Evolutionary conservation across 2,797 vertebrate species (phyloP).

Genomic region (Falco biarmicus): DNA sequence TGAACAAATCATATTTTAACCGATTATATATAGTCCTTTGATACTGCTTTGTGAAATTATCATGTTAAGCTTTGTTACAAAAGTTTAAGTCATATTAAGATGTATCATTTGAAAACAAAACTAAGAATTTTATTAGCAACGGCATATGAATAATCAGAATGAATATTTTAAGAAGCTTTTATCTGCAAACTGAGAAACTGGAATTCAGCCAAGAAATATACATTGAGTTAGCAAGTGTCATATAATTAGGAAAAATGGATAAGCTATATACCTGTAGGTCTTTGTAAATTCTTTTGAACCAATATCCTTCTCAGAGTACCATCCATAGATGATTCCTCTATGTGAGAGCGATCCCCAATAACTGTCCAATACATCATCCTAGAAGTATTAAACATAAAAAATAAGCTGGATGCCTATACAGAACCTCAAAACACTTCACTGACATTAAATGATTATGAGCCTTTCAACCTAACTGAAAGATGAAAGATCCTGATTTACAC

Average conservation of each 20-base stretch:
- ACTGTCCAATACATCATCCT: conserved; percentile 99
- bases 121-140: not conserved
- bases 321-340: conserved; percentile 97
- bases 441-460: not conserved
- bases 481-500: not conserved
- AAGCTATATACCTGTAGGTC: conserved; percentile 88
- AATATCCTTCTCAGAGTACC: conserved; percentile 92
- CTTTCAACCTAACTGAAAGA: not conserved
- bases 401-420: not conserved
- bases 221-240: not conserved
- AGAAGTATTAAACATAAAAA: not conserved
- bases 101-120: not conserved
- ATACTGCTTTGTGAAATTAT: not conserved
- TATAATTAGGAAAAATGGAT: not conserved
- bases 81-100: not conserved
- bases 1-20: not conserved
- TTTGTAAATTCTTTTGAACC: conserved; percentile 92
- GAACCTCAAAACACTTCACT: not conserved
- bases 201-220: not conserved
- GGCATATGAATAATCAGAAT: not conserved
- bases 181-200: not conserved
- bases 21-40: not conserved
- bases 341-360: conserved; percentile 94
- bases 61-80: not conserved
- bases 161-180: not conserved